Conservation (phyloP, 1,140 invertebrate genomes). For the Zophobas atratus region DNA sequence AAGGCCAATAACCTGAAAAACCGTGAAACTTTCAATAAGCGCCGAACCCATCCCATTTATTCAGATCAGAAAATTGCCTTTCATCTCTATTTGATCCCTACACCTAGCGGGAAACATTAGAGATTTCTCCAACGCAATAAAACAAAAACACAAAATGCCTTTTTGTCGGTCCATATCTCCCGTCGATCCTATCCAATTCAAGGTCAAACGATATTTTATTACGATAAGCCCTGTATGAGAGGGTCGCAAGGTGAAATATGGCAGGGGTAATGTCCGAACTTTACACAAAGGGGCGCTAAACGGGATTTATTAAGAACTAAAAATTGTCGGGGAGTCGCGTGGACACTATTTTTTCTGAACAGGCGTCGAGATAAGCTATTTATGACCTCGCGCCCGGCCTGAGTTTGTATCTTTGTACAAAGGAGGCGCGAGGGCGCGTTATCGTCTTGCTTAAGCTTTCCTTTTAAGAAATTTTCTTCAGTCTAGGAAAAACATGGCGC, state of each 20-base stretch:
- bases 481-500: slow-evolving; percentile 3
- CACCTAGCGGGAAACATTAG: not conserved
- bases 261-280: slow-evolving; percentile 41
- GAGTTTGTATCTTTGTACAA: slow-evolving; percentile 26
- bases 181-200: slow-evolving; percentile 30
- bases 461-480: slow-evolving; percentile 9
- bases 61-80: not conserved
- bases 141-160: slow-evolving; percentile 30
- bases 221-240: slow-evolving; percentile 26
- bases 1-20: not conserved
- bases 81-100: slow-evolving; percentile 12
- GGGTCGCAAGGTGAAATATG: slow-evolving; percentile 37
- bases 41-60: not conserved
- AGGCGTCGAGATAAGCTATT: slow-evolving; percentile 26
- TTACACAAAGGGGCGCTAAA: slow-evolving; percentile 44
- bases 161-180: slow-evolving; percentile 30
- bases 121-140: slow-evolving; percentile 22
- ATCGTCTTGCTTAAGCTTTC: not conserved
- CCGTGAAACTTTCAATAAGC: slow-evolving; percentile 4
- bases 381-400: slow-evolving; percentile 5
- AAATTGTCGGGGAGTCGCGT: slow-evolving; percentile 34
- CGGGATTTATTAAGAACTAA: slow-evolving; percentile 44
- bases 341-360: slow-evolving; percentile 35
- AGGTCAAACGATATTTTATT: slow-evolving; percentile 45
- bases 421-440: not conserved